Conservation (phyloP, 2,888 invertebrate genomes). For the Dastarcus helophoroides region DNA sequence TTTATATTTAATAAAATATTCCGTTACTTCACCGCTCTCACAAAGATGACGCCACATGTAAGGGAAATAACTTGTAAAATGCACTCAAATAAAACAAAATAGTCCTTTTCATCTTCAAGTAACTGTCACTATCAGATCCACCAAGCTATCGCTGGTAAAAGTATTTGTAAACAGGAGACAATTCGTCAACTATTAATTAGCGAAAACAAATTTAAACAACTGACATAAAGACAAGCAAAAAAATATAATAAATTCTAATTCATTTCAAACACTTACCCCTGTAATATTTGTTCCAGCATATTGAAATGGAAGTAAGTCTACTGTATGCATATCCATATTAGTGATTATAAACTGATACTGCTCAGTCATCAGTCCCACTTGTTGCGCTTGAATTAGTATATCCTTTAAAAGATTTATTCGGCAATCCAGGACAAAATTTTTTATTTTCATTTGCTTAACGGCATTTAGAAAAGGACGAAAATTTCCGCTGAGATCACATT, state of each 20-base stretch:
- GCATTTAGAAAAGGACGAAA: constrained; percentile 57
- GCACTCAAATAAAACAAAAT: too few species aligned
- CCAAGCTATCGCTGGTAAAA: too few species aligned
- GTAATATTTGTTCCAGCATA: constrained; percentile 77
- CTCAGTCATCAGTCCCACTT: constrained; percentile 76
- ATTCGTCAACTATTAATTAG: too few species aligned
- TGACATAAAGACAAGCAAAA: too few species aligned
- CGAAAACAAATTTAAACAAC: too few species aligned
- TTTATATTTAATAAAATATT: too few species aligned
- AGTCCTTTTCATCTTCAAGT: too few species aligned
- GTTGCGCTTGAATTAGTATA: constrained; percentile 61
- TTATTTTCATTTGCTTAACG: constrained; percentile 57
- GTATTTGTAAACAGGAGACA: too few species aligned
- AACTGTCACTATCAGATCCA: too few species aligned
- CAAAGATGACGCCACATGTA: too few species aligned
- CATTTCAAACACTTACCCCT: constrained; percentile 36
- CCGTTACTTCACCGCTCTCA: too few species aligned
- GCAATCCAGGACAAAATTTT: constrained; percentile 67
- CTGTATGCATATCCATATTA: constrained; percentile 68
- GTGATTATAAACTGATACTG: constrained; percentile 68
- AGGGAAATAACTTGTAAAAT: too few species aligned
- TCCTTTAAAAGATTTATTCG: constrained; percentile 45
- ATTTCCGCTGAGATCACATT: constrained; percentile 50
- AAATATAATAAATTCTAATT: constrained; percentile 1
- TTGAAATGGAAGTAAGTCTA: constrained; percentile 66